Base-by-base conservation (phyloP, 2,888 invertebrate species). In the Drosophila nr. fundita region DNA sequence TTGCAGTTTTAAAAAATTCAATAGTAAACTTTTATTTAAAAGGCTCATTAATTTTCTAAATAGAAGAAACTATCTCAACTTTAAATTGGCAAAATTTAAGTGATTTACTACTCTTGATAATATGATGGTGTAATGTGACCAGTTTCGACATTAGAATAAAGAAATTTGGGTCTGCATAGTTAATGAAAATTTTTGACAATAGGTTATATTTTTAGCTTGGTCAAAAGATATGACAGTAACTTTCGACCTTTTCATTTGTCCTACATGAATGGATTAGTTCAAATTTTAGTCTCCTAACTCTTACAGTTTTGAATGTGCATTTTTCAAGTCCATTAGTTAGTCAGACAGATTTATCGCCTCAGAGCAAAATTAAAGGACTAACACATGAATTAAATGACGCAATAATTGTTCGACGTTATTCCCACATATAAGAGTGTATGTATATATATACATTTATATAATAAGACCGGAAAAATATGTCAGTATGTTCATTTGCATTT, bases 401-500 rank as follows among this genome's bases (percentile, higher is more conserved):
- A 18, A 49, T 27, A 49, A 10, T 10, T 49, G 5, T 10, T 27
- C 10, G 27, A 5, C 7, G 13, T 15, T 24, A 15, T 13, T 24
- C 21, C 8, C 4, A 6, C 24, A 24, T 24, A 18, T 27, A 18
- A 18, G 11, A 27, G 18, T 18, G 10, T 5, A 18, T 18, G 5
- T 27, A 29, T 29, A 7, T 29, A 24, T 29, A 29, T 29, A 7
- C 7, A 29, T 27, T 5, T 24, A 18, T 18, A 18, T 34, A 11
- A 24, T 18, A 36, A 15, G 3, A 7, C 52, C 13, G 29, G 2
- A 5, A n/a, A 38, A 15, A 18, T 8, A 34, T 15, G 45, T 21
- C 7, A 34, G 24, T 50, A 53, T 57, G 53, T 40, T n/a, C 61
- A 58, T 58, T 53, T 70, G 78, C 38, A 78, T 53, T 53, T 70